phyloP scores from a whole-genome alignment of 2,113 vertebrate genomes.

The Piliocolobus tephrosceles region DNA sequence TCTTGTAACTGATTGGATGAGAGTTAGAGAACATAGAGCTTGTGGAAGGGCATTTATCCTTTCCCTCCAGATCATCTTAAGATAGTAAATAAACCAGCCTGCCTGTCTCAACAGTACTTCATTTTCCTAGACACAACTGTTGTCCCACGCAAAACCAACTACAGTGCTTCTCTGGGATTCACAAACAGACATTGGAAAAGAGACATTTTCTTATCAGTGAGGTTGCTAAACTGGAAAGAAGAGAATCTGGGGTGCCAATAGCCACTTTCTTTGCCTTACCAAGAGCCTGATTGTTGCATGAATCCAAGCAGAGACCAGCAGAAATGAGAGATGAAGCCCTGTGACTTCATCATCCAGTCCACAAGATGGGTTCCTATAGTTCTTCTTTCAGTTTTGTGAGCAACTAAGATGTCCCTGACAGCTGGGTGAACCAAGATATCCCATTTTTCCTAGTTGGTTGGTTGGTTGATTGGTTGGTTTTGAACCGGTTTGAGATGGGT shows the following conservation, averaged over 20 bases:
- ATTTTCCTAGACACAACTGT: neutral
- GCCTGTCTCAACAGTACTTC: no score
- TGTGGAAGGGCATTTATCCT: no score
- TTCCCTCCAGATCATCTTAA: no score
- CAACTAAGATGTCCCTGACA: neutral
- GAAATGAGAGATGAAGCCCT: neutral
- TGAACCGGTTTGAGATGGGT: neutral
- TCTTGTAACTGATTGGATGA: no score
- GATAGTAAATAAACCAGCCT: no score
- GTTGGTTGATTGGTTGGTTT: neutral
- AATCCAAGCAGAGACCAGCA: neutral
- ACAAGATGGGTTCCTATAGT: accelerated
- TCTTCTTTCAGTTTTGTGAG: neutral
- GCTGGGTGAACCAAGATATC: neutral
- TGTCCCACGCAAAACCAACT: neutral
- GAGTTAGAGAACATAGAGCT: no score
- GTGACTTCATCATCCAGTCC: neutral
- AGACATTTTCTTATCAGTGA: neutral
- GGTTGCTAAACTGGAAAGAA: neutral
- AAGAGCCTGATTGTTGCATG: neutral
- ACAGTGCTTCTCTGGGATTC: neutral
- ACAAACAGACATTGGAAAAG: neutral
- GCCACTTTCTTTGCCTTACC: neutral
- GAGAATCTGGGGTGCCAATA: neutral
- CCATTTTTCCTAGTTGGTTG: neutral